These are phyloP conservation scores for Drosophila sp. DNA, from an alignment of 1,140 invertebrate genomes.

Conservation along the genomic window DNA sequence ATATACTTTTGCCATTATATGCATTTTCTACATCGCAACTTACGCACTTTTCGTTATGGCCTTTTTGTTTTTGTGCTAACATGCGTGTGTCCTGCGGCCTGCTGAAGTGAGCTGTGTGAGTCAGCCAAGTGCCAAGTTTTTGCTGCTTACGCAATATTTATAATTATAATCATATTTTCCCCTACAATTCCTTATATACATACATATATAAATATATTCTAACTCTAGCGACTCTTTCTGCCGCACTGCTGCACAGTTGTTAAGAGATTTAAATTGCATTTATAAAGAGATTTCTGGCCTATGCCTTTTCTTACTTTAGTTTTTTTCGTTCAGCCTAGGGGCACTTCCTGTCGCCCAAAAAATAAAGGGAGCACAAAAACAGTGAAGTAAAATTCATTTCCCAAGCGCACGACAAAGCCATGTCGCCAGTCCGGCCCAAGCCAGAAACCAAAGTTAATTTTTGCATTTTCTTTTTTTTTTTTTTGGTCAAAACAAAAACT, in stretches of 20 bases:
- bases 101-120: slow-evolving; percentile 20
- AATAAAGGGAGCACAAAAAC: slow-evolving; percentile 9
- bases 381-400: slow-evolving; percentile 68
- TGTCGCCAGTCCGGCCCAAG: slow-evolving; percentile 46
- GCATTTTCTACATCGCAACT: slow-evolving; percentile 52
- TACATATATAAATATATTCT: slow-evolving; percentile 24
- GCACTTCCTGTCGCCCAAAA: slow-evolving; percentile 73
- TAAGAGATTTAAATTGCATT: slow-evolving; percentile 58
- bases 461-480: slow-evolving; percentile 35
- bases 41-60: slow-evolving; percentile 70
- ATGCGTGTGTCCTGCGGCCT: slow-evolving; percentile 61
- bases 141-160: slow-evolving; percentile 60
- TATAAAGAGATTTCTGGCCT: slow-evolving; percentile 38
- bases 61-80: slow-evolving; percentile 67
- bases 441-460: slow-evolving; percentile 27
- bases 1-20: slow-evolving; percentile 53
- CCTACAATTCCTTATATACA: slow-evolving; percentile 42
- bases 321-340: slow-evolving; percentile 39
- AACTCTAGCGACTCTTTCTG: slow-evolving; percentile 47
- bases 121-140: slow-evolving; percentile 28
- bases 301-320: slow-evolving; percentile 4
- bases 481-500: slow-evolving; percentile 61
- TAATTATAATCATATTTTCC: slow-evolving; percentile 64
- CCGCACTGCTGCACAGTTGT: slow-evolving; percentile 44
- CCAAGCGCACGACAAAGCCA: slow-evolving; percentile 69